phyloP scores from a whole-genome alignment of 2,888 invertebrate genomes.

The Torymus auratus region DNA sequence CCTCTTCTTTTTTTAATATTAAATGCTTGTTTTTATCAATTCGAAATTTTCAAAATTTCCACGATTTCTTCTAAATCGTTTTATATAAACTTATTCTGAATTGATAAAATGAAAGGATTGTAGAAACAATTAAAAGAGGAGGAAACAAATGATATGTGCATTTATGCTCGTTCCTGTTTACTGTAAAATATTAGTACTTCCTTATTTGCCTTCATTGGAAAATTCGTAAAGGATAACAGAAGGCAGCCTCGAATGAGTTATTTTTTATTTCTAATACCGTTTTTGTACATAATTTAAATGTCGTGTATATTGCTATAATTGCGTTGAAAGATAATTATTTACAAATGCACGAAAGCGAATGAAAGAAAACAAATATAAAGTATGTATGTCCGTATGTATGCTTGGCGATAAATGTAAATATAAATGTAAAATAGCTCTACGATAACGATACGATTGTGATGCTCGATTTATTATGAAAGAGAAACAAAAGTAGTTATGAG shows the following conservation, averaged over 20 bases:
- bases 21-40: too few relatives aligned
- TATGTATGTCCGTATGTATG: slow-evolving; percentile 55
- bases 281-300: slow-evolving; percentile 71
- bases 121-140: slow-evolving; percentile 37
- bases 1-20: slow-evolving; percentile 41
- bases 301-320: slow-evolving; percentile 18
- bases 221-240: slow-evolving; percentile 25
- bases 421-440: slow-evolving; percentile 54
- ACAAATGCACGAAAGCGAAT: slow-evolving; percentile 35
- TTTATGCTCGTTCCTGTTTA: slow-evolving; percentile 59
- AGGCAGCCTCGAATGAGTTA: slow-evolving; percentile 55
- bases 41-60: too few relatives aligned
- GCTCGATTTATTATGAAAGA: slow-evolving; percentile 59
- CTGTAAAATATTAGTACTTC: slow-evolving; percentile 58
- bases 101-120: slow-evolving; percentile 10
- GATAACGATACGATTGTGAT: slow-evolving; percentile 58
- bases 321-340: slow-evolving; percentile 48
- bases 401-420: slow-evolving; percentile 47
- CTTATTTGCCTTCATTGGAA: slow-evolving; percentile 47
- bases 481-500: slow-evolving; percentile 57
- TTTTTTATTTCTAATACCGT: slow-evolving; percentile 63
- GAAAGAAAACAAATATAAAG: slow-evolving; percentile 55
- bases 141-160: slow-evolving; percentile 54
- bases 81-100: background rate
- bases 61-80: too few relatives aligned